Base-by-base conservation (phyloP, 1,140 invertebrate species). In the Trachelipus rathkii region DNA sequence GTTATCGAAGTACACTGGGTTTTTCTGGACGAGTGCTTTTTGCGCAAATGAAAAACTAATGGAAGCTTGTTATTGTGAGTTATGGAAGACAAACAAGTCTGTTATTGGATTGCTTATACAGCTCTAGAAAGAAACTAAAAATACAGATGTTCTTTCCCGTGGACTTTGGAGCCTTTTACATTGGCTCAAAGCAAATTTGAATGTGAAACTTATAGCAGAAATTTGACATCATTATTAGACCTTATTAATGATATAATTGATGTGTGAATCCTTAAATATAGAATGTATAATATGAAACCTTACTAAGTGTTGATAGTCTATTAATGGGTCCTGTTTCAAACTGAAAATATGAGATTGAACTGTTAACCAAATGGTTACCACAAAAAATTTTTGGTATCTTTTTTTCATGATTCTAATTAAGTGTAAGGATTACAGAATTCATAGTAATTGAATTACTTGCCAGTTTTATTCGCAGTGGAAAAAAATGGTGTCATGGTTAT, bases 151-250 rank as follows among this genome's bases (percentile, higher is more conserved):
- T 23, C 45, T 77, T 44, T 66, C 46, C 10, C 45, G 76, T 72
- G 69, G 69, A 6, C 75, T 81, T 7, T 77, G 75, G 79, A 74
- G 77, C 66, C n/a, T n/a, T n/a, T n/a, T n/a, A n/a, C n/a, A n/a
- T 70, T 81, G 53, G 66, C 75, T n/a, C 77, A 74, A 23, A 78
- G 77, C 24, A 81, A 69, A 70, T 74, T 78, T 23, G 71, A 50
- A 3, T 24, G 69, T 44, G 67, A 76, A 10, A 23, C 74, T 0
- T 81, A 78, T 67, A 5, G 72, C 13, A 68, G 53, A 44, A 73
- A 75, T 68, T n/a, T 44, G 33, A 2, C 69, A 43, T 50, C 72
- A 19, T 71, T 74, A 10, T 10, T 81, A 69, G 73, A 78, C 44
- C 45, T 72, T 0, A 50, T 78, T 68, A 45, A 23, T 24, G 77